Percentiles rank a stretch among this genome's conserved stretches.
Conservation (phyloP, 2,888 invertebrate genomes). For the Oxycera nigricornis region DNA sequence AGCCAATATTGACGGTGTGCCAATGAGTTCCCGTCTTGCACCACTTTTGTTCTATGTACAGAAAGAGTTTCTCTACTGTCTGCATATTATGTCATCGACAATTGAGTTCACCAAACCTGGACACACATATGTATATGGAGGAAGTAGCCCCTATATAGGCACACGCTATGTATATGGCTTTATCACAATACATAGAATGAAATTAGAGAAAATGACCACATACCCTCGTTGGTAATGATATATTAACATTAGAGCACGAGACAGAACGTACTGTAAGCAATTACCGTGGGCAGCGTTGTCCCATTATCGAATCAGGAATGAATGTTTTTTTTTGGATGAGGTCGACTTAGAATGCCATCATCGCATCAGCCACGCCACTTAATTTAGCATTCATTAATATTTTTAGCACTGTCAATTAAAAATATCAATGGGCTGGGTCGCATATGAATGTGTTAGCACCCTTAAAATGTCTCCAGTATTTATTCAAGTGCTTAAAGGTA, state of each 20-base stretch:
- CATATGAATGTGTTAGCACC: too few relatives aligned
- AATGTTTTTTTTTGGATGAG: background rate
- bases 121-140: background rate
- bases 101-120: background rate
- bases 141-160: background rate
- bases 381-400: background rate
- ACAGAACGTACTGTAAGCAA: background rate
- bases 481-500: too few relatives aligned
- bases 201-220: background rate
- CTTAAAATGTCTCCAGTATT: too few relatives aligned
- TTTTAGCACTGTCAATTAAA: background rate
- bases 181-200: background rate
- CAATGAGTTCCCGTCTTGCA: background rate
- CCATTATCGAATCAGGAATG: too few relatives aligned
- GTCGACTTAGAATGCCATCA: background rate
- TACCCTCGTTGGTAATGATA: background rate
- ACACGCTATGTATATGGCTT: background rate
- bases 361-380: background rate
- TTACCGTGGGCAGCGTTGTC: background rate
- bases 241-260: background rate
- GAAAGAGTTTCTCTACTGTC: background rate
- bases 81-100: background rate
- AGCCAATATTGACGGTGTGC: background rate
- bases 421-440: background rate
- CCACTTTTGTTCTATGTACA: background rate